These are phyloP conservation scores for Drosophila auraria DNA, from an alignment of 1,140 invertebrate genomes.

Conservation along the genomic window DNA sequence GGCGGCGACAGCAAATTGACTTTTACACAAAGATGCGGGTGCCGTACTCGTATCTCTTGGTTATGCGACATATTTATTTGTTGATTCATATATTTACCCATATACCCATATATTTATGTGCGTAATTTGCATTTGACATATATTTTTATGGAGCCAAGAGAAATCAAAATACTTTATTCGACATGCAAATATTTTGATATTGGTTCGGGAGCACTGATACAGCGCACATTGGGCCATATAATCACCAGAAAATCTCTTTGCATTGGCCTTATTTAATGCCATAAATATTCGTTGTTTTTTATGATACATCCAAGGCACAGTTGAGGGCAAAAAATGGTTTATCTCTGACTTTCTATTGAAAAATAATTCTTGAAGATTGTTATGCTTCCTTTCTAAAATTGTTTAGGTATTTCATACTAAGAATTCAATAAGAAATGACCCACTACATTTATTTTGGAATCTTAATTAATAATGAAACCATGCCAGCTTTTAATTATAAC, in stretches of 20 bases:
- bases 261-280: slow-evolving; percentile 1
- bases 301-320: neutral
- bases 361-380: neutral
- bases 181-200: slow-evolving; percentile 37
- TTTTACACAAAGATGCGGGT: slow-evolving; percentile 54
- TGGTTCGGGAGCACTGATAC: neutral
- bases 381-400: too few relatives aligned
- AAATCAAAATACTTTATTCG: slow-evolving; percentile 46
- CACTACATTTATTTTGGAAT: neutral
- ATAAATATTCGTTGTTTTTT: slow-evolving; percentile 1
- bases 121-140: slow-evolving; percentile 81
- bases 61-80: slow-evolving; percentile 76
- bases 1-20: slow-evolving; percentile 75
- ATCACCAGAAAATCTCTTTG: slow-evolving; percentile 19
- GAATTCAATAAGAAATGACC: neutral
- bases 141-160: slow-evolving; percentile 64
- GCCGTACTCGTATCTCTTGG: slow-evolving; percentile 26
- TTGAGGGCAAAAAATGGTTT: neutral
- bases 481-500: neutral
- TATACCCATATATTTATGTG: slow-evolving; percentile 72
- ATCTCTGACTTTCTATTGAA: neutral
- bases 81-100: slow-evolving; percentile 71
- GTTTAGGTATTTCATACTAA: neutral
- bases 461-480: neutral
- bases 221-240: slow-evolving; percentile 15